A percentile compares a stretch with the other conserved stretches of the same genome.
Conservation (phyloP, 2,888 invertebrate genomes). For the Bimastos eiseni region DNA sequence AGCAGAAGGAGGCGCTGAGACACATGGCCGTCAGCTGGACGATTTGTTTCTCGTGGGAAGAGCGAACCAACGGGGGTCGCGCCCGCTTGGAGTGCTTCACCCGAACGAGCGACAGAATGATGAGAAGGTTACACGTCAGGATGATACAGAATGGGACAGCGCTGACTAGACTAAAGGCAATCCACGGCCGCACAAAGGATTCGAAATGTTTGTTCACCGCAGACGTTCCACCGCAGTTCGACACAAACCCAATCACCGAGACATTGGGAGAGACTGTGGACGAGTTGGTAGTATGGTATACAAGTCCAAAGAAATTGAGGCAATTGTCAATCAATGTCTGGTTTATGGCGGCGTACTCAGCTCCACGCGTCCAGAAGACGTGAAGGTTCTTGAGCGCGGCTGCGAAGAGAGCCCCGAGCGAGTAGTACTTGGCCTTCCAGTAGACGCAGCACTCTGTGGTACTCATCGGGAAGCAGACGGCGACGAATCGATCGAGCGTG, state of each 20-base stretch:
- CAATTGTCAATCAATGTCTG: not conserved
- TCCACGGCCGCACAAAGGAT: constrained; percentile 46
- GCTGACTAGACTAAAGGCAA: constrained; percentile 43
- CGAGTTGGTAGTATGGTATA: not conserved
- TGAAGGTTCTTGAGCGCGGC: constrained; percentile 43
- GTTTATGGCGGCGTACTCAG: not conserved
- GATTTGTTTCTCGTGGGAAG: constrained; percentile 24
- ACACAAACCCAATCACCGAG: constrained; percentile 19
- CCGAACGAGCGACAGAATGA: constrained; percentile 41
- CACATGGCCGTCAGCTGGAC: constrained; percentile 43
- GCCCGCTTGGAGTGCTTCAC: constrained; percentile 16
- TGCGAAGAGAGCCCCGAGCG: constrained; percentile 28
- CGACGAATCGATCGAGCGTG: constrained; percentile 44
- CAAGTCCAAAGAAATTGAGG: not conserved
- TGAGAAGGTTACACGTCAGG: constrained; percentile 43
- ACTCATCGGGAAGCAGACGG: constrained; percentile 43
- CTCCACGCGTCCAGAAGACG: constrained; percentile 44
- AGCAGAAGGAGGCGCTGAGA: constrained; percentile 46
- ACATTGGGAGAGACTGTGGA: not conserved
- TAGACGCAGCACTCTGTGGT: constrained; percentile 33
- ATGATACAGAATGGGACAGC: constrained; percentile 45
- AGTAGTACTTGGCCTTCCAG: constrained; percentile 36
- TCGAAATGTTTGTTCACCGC: constrained; percentile 44
- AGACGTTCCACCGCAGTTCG: constrained; percentile 42
- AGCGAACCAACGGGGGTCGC: not conserved